These are phyloP conservation scores for Liodrosophila aerea DNA, from an alignment of 2,888 invertebrate species.

Conservation along the genomic window DNA sequence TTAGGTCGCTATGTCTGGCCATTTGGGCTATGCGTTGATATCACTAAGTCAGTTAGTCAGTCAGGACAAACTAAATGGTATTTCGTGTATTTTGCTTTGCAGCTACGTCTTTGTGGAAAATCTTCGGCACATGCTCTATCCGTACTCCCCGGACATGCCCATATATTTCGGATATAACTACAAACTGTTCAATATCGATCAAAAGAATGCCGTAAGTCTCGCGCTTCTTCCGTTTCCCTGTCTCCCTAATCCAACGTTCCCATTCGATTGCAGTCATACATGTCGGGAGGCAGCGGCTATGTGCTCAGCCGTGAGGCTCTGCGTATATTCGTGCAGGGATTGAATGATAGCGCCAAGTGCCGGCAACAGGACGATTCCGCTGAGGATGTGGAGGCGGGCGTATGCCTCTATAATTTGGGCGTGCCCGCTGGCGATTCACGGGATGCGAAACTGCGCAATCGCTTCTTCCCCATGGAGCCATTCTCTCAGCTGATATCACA, in stretches of 20 bases:
- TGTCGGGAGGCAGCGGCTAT: constrained; percentile 96
- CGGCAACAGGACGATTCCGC: constrained; percentile 83
- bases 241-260: not conserved
- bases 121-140: constrained; percentile 91
- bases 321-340: constrained; percentile 87
- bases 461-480: constrained; percentile 96
- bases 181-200: constrained; percentile 84
- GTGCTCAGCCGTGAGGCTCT: constrained; percentile 91
- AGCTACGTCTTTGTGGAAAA: constrained; percentile 92
- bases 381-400: constrained; percentile 83
- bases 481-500: constrained; percentile 94
- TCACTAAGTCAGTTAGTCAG: too few species aligned
- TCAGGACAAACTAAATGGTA: too few species aligned
- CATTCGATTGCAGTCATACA: constrained; percentile 86
- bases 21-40: too few species aligned
- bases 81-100: too few species aligned
- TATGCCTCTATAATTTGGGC: constrained; percentile 89
- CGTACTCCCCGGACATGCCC: constrained; percentile 87
- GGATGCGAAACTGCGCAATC: constrained; percentile 91
- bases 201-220: constrained; percentile 81
- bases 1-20: too few species aligned
- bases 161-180: constrained; percentile 95
- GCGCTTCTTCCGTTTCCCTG: constrained; percentile 56
- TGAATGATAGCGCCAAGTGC: constrained; percentile 85
- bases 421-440: constrained; percentile 94